Base-by-base conservation (phyloP, 2,797 vertebrate genomes). In the Hozukius guyotensis region DNA sequence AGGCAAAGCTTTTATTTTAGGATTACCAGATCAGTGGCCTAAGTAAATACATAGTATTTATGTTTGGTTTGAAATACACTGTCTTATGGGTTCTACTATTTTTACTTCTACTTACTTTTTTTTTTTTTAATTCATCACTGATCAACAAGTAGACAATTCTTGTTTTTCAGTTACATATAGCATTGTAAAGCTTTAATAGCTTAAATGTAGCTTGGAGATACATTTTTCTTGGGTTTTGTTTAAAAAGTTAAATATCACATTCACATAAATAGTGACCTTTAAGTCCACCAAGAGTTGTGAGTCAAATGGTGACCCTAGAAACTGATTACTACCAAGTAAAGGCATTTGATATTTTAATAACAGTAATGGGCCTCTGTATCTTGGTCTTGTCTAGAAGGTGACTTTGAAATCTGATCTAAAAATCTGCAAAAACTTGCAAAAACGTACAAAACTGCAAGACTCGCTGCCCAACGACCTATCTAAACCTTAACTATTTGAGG, bases 1-100 rank as follows among this genome's bases (percentile, higher is more conserved):
- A 85, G 77, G 76, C 59, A 57, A 65, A 64, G 53, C 70, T 69
- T 78, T 83, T 38, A 67, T 77, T 78, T 65, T 22, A 56, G 70
- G 66, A 78, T 76, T 75, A 63, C 29, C 18, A 64, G 77, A 60
- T 77, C 75, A 77, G 49, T 69, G 34, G 72, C 72, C 66, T 42
- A 20, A 20, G 36, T 59, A 70, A 64, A 77, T 49, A 64, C 38
- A 46, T 6, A 9, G n/a, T 24, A 63, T 78, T 82, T 53, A 52
- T 53, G 64, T 78, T 67, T 55, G 20, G 9, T 53, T 76, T 42
- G 5, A 78, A 65, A 67, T 11, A 65, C 24, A 55, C 29, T 6
- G 55, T 66, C 24, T 53, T 13, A 24, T 65, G 46, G 66, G 4
- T 34, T 71, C 2, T n/a, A 63, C 38, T 13, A 6, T 60, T 34